These are phyloP conservation scores for Bombycilla garrulus DNA, from an alignment of 2,113 vertebrate species.

Conservation along the genomic window DNA sequence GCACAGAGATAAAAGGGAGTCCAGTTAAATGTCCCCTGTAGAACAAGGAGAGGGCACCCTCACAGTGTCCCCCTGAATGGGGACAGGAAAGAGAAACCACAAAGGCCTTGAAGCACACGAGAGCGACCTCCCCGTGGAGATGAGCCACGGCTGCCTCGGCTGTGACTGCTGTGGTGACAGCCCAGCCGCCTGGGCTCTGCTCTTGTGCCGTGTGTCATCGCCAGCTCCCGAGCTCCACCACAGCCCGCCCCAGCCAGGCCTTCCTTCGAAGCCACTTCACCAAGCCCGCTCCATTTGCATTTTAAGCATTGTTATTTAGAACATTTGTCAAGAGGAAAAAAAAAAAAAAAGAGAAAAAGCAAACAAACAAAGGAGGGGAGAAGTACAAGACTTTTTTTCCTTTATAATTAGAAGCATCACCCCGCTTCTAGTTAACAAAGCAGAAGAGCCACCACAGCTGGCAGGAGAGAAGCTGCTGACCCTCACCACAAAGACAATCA, in stretches of 20 bases:
- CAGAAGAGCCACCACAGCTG: not conserved
- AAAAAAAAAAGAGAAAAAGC: not conserved
- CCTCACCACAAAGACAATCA: not conserved
- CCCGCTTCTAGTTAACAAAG: not conserved
- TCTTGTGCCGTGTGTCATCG: slow-evolving; percentile 5
- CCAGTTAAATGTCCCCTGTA: not conserved
- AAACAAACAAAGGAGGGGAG: not conserved
- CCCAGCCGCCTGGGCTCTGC: not conserved
- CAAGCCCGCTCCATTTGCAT: not conserved
- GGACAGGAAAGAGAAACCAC: not conserved
- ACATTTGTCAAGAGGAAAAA: not conserved
- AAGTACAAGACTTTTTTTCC: not conserved
- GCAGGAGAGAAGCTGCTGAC: not conserved
- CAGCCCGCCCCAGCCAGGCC: not conserved
- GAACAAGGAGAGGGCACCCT: not conserved
- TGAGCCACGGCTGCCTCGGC: not conserved
- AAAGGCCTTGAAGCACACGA: not conserved
- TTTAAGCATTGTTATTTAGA: not conserved
- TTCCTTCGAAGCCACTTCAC: not conserved
- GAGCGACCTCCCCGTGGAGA: not conserved
- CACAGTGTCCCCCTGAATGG: not conserved
- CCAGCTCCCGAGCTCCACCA: not conserved
- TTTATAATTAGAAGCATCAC: slow-evolving; percentile 41
- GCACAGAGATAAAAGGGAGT: not conserved
- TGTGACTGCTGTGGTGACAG: not conserved